Evolutionary conservation across 2,888 invertebrate species (phyloP), one percentile per base, ranked within the genome.

Genomic region (Sarcophaga carnaria): DNA sequence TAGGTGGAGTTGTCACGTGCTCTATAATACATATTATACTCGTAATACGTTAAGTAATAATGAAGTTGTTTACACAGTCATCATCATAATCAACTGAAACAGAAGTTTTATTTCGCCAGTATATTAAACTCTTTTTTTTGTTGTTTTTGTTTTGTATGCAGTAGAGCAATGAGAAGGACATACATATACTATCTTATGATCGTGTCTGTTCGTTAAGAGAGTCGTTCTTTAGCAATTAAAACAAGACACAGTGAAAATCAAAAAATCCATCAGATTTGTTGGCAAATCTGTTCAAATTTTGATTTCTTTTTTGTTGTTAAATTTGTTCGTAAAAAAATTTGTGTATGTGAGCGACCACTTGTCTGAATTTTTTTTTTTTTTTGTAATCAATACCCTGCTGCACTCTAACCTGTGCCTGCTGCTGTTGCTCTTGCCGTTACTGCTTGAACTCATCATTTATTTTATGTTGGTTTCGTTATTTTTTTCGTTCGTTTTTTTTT

Each of bases 1-100:
- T 87, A 80, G 89, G 88, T 88, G 86, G 88, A 85, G 88, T 89
- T 87, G 89, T 89, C 89, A 89, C 88, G 88, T 88, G 88, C 88
- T 89, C 86, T 88, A 88, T 88, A 88, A 88, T 72, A 20, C 20
- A 20, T 20, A 80, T 64, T 79, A 59, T 37, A 37, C 37, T 37
- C 37, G 37, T 37, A 37, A 2, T 66, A 78, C 20, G 54, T 54
- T 54, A 54, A 12, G 54, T 54, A 17, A 54, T 54, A 54, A 54
- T 54, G 54, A 54, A 14, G 54, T 54, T 17, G 4, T 54, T 54
- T 54, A 54, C 17, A 17, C 17, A 17, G 17, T 54, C 17, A 54
- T 54, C 54, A 54, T 54, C 2, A 54, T 14, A 14, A 17, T 12
- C 14, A 12, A 1, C 17, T 54, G 1, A 2, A 17, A 54, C 54